Evolutionary conservation across 2,888 invertebrate species (phyloP).

Genomic region (Molanna angustata): DNA sequence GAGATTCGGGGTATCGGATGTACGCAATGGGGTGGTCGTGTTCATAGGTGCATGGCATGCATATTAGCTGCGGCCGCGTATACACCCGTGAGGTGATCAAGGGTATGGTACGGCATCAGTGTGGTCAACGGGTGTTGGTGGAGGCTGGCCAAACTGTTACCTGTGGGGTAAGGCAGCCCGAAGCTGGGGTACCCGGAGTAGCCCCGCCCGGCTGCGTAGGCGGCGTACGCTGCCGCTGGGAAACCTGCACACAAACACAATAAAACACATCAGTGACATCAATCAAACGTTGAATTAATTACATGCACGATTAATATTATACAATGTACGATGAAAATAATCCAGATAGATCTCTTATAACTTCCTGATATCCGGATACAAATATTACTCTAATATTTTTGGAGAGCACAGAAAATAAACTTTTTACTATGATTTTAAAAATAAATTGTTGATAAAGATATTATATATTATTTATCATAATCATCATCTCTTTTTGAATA

Average conservation of each 20-base stretch:
- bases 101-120: conserved; percentile 65
- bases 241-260: conserved; percentile 66
- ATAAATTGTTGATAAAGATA: no score
- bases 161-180: conserved; percentile 97
- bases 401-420: no score
- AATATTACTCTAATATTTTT: no score
- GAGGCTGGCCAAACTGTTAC: conserved; percentile 83
- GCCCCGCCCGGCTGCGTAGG: conserved; percentile 94
- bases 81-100: conserved; percentile 54
- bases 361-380: no score
- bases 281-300: no score
- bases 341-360: no score
- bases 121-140: conserved; percentile 65
- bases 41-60: conserved; percentile 80
- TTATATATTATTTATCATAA: no score
- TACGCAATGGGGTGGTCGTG: conserved; percentile 36
- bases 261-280: neutral
- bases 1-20: conserved; percentile 16
- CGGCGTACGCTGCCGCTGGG: conserved; percentile 92
- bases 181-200: conserved; percentile 98
- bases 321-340: no score
- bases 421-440: no score
- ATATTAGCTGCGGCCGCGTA: conserved; percentile 56
- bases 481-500: no score
- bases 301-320: no score